Evolutionary conservation across 1,140 invertebrate genomes (phyloP).

Genomic region (Mya arenaria): DNA sequence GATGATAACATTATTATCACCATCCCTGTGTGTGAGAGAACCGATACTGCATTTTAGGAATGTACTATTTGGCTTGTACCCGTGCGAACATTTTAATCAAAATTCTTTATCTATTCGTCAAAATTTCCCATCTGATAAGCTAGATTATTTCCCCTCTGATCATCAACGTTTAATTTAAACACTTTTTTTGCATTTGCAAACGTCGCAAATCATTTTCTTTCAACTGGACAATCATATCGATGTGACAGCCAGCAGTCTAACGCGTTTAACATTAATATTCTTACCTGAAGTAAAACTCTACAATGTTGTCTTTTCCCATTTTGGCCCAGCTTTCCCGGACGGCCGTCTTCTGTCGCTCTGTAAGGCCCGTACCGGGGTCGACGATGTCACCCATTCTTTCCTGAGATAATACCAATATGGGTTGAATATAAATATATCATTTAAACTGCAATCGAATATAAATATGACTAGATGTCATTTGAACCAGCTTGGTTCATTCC

Average conservation of each 20-base stretch:
- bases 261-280: conserved; percentile 48
- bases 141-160: not conserved
- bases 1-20: no score
- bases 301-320: conserved; percentile 81
- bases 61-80: no score
- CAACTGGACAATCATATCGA: not conserved
- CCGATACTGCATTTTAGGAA: no score
- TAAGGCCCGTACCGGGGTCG: conserved; percentile 82
- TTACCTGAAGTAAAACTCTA: conserved; percentile 83
- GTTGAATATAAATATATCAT: no score
- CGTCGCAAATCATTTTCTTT: not conserved
- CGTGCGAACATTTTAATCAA: no score
- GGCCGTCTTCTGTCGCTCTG: conserved; percentile 81
- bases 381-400: no score
- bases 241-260: not conserved
- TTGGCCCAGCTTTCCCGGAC: conserved; percentile 83
- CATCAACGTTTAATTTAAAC: not conserved
- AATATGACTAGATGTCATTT: no score
- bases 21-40: no score
- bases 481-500: no score
- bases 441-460: no score
- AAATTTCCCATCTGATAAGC: not conserved
- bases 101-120: not conserved
- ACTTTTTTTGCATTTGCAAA: not conserved
- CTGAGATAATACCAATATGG: no score